Conservation (phyloP, 2,888 invertebrate genomes). For the Apoda limacodes region DNA sequence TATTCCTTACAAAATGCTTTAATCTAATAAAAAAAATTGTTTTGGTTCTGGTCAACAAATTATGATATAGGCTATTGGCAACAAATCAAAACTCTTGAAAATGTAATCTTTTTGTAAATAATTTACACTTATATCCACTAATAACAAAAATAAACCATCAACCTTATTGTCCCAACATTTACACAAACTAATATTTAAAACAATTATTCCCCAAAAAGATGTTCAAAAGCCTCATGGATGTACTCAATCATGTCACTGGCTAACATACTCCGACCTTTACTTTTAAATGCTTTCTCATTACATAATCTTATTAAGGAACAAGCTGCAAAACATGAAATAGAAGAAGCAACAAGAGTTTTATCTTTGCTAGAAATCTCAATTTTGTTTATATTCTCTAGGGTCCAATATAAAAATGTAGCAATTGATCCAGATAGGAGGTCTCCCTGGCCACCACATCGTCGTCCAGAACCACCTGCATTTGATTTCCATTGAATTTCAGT, state of each 20-base stretch:
- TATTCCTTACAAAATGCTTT: too few species aligned
- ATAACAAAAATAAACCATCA: too few species aligned
- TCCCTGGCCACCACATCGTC: conserved; percentile 98
- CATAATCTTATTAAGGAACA: conserved; percentile 84
- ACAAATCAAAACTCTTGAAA: too few species aligned
- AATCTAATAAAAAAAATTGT: too few species aligned
- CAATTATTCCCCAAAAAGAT: conserved; percentile 39
- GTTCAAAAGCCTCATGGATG: conserved; percentile 79
- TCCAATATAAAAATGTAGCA: conserved; percentile 89
- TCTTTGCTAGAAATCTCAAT: conserved; percentile 28
- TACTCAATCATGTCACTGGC: conserved; percentile 89
- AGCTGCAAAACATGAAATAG: conserved; percentile 85
- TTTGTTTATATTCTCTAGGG: conserved; percentile 41
- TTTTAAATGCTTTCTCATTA: conserved; percentile 82
- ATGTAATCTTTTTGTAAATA: too few species aligned
- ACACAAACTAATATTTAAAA: too few species aligned
- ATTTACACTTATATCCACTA: too few species aligned
- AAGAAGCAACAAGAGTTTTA: conserved; percentile 63
- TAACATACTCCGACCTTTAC: conserved; percentile 85
- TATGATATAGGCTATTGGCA: too few species aligned
- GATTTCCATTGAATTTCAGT: conserved; percentile 60
- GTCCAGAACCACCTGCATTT: conserved; percentile 81
- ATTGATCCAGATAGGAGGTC: conserved; percentile 91
- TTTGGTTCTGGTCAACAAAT: too few species aligned
- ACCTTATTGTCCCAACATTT: too few species aligned